Evolutionary conservation across 2,888 invertebrate species (phyloP).

Genomic region (Diarsia brunnea): DNA sequence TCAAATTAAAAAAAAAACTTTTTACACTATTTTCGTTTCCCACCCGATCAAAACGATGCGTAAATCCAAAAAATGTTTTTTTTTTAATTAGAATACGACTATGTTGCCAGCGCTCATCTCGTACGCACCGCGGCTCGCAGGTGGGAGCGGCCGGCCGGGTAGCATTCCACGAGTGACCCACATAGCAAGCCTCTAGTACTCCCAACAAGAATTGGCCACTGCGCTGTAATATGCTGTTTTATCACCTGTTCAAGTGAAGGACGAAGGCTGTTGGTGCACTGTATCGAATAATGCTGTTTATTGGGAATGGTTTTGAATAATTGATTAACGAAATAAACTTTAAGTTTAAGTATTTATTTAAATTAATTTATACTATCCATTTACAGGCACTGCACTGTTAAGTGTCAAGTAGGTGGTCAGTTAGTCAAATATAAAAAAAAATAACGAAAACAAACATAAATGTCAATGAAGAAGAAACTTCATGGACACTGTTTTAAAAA

Average conservation of each 20-base stretch:
- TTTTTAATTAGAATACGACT: slow-evolving; percentile 65
- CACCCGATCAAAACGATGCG: not conserved
- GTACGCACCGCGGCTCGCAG: slow-evolving; percentile 73
- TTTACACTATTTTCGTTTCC: not conserved
- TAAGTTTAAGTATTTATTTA: not conserved
- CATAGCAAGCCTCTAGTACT: slow-evolving; percentile 77
- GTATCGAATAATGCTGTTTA: slow-evolving; percentile 35
- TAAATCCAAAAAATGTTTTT: slow-evolving; percentile 53
- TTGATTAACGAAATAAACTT: not conserved
- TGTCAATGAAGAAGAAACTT: not conserved
- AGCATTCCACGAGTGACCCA: slow-evolving; percentile 89
- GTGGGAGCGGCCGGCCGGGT: slow-evolving; percentile 87
- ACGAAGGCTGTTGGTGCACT: slow-evolving; percentile 24
- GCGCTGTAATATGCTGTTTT: slow-evolving; percentile 32
- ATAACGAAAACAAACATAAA: not conserved
- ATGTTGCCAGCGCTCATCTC: slow-evolving; percentile 70
- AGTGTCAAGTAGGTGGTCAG: not conserved
- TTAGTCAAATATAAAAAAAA: not conserved
- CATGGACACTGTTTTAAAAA: not conserved
- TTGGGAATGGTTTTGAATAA: slow-evolving; percentile 15
- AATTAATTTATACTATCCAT: not conserved
- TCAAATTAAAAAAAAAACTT: not conserved
- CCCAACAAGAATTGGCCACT: slow-evolving; percentile 63
- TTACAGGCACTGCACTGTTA: not conserved
- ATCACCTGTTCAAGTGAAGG: slow-evolving; percentile 55